These are phyloP conservation scores for Drosophila eohydei DNA, from an alignment of 2,888 invertebrate species.

Conservation along the genomic window DNA sequence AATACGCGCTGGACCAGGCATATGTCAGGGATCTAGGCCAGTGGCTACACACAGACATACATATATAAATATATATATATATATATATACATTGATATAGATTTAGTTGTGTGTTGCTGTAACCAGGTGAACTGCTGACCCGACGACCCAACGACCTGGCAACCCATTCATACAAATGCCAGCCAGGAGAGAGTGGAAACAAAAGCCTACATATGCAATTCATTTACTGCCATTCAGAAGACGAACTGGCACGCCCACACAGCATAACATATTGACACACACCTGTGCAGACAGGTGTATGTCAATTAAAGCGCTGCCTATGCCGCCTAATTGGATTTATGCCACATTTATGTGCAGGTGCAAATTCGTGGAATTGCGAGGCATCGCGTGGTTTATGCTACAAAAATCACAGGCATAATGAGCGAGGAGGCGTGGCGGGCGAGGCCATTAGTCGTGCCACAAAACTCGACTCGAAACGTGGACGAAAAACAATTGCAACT, in stretches of 20 bases:
- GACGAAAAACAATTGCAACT: constrained; percentile 70
- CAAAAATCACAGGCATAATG: constrained; percentile 76
- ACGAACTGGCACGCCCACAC: constrained; percentile 44
- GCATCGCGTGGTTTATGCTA: constrained; percentile 48
- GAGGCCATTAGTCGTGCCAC: constrained; percentile 50
- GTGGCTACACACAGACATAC: neutral
- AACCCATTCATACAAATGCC: constrained; percentile 63
- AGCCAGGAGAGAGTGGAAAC: constrained; percentile 52
- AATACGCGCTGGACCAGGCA: constrained; percentile 25
- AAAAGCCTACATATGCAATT: constrained; percentile 75
- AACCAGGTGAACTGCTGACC: constrained; percentile 35
- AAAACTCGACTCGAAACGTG: constrained; percentile 57
- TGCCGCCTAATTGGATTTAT: constrained; percentile 79
- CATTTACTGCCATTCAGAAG: constrained; percentile 68
- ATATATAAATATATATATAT: neutral
- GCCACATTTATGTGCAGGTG: constrained; percentile 79
- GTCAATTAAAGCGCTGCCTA: constrained; percentile 77
- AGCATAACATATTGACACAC: constrained; percentile 11
- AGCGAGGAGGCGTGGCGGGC: constrained; percentile 29
- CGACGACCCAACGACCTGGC: constrained; percentile 28
- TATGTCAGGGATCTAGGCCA: constrained; percentile 47
- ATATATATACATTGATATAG: neutral
- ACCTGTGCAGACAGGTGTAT: constrained; percentile 41
- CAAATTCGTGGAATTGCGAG: constrained; percentile 65
- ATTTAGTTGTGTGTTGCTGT: constrained; percentile 5